phyloP scores from a whole-genome alignment of 1,140 invertebrate species.

The Mizuhopecten yessoensis region DNA sequence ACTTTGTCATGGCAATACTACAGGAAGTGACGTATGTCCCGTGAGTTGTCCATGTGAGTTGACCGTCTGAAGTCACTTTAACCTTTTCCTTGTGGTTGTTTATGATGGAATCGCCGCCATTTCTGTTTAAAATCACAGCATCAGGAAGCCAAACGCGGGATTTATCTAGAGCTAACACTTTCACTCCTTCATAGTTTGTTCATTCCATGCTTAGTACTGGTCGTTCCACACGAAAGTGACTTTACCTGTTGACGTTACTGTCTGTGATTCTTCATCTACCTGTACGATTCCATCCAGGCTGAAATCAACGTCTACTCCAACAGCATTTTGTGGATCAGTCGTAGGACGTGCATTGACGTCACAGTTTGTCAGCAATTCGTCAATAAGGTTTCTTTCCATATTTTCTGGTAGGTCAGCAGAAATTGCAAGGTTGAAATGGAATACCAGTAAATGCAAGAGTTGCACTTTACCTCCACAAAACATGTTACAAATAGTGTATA shows the following conservation, averaged over 20 bases:
- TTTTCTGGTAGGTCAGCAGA: background rate
- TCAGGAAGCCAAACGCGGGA: background rate
- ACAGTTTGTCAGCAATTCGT: background rate
- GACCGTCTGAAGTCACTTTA: background rate
- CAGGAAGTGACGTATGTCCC: background rate
- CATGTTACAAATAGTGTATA: background rate
- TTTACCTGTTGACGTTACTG: background rate
- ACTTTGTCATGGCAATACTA: background rate
- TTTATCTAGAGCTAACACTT: background rate
- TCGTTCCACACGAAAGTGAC: background rate
- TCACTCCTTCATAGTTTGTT: slow-evolving; percentile 2
- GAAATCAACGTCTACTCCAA: background rate
- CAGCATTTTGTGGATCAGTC: background rate
- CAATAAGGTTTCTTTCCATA: background rate
- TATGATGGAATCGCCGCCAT: background rate
- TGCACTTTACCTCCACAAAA: background rate
- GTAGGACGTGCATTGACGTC: background rate
- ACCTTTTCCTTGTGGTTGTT: background rate
- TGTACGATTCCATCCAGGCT: background rate
- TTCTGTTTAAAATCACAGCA: background rate
- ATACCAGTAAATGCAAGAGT: background rate
- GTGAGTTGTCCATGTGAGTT: background rate
- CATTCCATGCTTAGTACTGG: background rate
- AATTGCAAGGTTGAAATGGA: background rate
- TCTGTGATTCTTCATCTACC: slow-evolving; percentile 1